phyloP scores from a whole-genome alignment of 2,113 vertebrate species.

The Seriola aureovittata region DNA sequence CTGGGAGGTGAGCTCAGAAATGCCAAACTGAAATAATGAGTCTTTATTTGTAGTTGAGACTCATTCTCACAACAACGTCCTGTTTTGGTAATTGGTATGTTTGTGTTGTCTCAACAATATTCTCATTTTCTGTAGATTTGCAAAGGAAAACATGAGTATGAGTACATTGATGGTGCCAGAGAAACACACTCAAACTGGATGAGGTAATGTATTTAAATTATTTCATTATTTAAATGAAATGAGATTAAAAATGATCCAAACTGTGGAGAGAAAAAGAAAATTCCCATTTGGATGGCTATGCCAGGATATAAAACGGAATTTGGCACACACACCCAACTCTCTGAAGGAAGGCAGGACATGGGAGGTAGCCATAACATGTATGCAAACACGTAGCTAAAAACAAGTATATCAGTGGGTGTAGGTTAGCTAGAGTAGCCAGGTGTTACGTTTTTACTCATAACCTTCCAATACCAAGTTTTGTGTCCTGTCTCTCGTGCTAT shows the following conservation, averaged over 20 bases:
- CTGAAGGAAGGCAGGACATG: too few relatives aligned
- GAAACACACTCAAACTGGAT: constrained; percentile 88
- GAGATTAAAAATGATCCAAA: not conserved
- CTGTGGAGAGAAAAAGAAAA: too few relatives aligned
- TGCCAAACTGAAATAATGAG: not conserved
- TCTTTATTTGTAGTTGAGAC: not conserved
- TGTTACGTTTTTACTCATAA: too few relatives aligned
- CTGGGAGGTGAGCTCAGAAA: constrained; percentile 86
- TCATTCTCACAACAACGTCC: not conserved
- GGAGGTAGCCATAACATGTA: too few relatives aligned
- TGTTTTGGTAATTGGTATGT: not conserved
- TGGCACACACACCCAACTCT: too few relatives aligned
- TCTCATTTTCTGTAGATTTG: constrained; percentile 78
- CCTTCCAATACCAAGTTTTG: too few relatives aligned
- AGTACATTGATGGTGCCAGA: constrained; percentile 86
- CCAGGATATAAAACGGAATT: too few relatives aligned
- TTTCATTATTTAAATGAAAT: not conserved
- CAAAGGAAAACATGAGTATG: constrained; percentile 80
- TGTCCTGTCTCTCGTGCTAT: too few relatives aligned
- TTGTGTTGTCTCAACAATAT: not conserved
- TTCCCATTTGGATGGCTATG: too few relatives aligned
- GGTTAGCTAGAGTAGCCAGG: too few relatives aligned
- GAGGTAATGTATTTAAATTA: constrained; percentile 81
- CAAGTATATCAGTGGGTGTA: too few relatives aligned
- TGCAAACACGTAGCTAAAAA: too few relatives aligned